These are phyloP conservation scores for Trypoxylus dichotomus DNA, from an alignment of 1,140 invertebrate genomes.

Conservation along the genomic window DNA sequence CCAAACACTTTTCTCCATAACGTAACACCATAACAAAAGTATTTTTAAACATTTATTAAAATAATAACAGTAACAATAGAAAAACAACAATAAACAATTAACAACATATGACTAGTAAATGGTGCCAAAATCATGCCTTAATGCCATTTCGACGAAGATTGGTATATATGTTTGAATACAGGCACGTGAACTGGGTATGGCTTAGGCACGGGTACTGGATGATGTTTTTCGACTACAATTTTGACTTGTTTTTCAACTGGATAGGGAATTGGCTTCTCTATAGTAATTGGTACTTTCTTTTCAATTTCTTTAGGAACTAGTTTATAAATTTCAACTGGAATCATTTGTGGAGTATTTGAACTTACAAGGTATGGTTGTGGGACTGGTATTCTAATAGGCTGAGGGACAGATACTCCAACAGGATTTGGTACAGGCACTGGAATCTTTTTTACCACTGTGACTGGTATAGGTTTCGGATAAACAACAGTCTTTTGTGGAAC, in stretches of 20 bases:
- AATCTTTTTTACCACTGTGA: slow-evolving; percentile 70
- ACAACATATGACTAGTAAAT: slow-evolving; percentile 11
- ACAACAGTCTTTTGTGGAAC: slow-evolving; percentile 58
- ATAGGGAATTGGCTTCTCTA: slow-evolving; percentile 71
- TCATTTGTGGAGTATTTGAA: slow-evolving; percentile 67
- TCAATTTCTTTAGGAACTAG: slow-evolving; percentile 62
- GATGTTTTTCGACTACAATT: slow-evolving; percentile 72
- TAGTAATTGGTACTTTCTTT: slow-evolving; percentile 68
- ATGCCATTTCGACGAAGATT: slow-evolving; percentile 48
- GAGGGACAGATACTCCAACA: slow-evolving; percentile 66
- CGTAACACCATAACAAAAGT: not conserved
- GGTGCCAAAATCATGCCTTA: not conserved
- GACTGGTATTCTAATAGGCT: slow-evolving; percentile 68
- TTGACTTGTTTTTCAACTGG: slow-evolving; percentile 71
- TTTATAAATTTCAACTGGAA: slow-evolving; percentile 69
- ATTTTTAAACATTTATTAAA: slow-evolving; percentile 5
- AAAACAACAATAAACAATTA: slow-evolving; percentile 29
- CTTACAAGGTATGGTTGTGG: slow-evolving; percentile 71
- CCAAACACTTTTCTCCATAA: too few species aligned
- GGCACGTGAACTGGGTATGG: slow-evolving; percentile 73
- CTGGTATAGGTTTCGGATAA: slow-evolving; percentile 61
- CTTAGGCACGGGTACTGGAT: slow-evolving; percentile 68
- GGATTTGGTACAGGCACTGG: slow-evolving; percentile 70
- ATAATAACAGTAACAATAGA: slow-evolving; percentile 6
- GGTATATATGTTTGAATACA: slow-evolving; percentile 72